phyloP scores from a whole-genome alignment of 1,140 invertebrate species.

The Drosophila lacertosa region DNA sequence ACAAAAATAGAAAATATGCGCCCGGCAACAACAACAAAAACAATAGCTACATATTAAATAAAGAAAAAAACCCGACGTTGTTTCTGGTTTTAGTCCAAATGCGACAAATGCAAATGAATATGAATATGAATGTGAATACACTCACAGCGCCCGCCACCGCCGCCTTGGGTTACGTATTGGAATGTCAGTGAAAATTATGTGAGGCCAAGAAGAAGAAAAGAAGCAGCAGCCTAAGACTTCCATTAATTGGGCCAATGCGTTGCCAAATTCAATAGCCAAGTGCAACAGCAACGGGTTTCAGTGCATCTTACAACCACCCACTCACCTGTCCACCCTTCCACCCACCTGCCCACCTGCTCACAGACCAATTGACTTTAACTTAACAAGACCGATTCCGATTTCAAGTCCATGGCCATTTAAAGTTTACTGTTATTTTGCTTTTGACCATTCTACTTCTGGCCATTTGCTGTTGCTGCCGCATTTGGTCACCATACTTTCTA shows the following conservation, averaged over 20 bases:
- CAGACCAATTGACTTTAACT: background rate
- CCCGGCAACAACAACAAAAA: conserved; percentile 11
- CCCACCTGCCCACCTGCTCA: background rate
- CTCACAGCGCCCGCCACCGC: conserved; percentile 5
- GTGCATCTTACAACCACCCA: background rate
- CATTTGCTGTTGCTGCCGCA: conserved; percentile 13
- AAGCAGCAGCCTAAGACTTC: background rate
- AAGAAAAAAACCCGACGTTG: background rate
- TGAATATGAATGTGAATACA: conserved; percentile 34
- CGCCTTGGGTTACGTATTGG: conserved; percentile 52
- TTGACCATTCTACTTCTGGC: background rate
- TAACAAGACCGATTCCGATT: background rate
- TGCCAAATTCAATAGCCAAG: background rate
- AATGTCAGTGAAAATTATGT: conserved; percentile 64
- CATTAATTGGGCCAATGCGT: background rate
- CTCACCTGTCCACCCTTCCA: background rate
- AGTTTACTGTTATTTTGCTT: conserved; percentile 23
- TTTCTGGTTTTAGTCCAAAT: conserved; percentile 31
- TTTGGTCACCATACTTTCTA: conserved; percentile 63
- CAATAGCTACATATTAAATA: conserved; percentile 13
- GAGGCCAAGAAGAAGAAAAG: background rate
- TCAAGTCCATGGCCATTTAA: conserved; percentile 13
- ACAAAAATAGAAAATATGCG: conserved; percentile 70
- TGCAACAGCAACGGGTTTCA: background rate
- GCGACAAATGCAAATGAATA: conserved; percentile 59